A percentile compares a stretch with the other conserved stretches of the same genome.
Evolutionary conservation across 1,140 invertebrate genomes (phyloP).

Genomic region (Tetramorium simillimum): DNA sequence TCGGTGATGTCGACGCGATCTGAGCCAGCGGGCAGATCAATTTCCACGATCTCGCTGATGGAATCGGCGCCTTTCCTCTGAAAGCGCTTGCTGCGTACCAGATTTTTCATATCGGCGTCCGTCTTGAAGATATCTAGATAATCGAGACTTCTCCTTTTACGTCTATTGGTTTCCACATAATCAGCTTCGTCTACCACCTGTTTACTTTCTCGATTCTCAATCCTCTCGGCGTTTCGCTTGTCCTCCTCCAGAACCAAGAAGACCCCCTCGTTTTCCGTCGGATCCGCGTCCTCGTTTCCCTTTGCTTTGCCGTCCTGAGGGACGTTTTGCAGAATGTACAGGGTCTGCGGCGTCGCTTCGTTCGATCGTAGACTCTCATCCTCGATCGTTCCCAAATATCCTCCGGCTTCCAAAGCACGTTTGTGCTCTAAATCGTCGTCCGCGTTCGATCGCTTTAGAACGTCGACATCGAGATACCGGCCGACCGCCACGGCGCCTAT

Average conservation of each 20-base stretch:
- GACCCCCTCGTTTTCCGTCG: background rate
- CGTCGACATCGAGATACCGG: constrained; percentile 89
- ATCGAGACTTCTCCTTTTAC: constrained; percentile 69
- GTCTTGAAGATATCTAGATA: constrained; percentile 60
- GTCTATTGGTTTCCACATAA: background rate
- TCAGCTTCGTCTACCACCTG: constrained; percentile 15
- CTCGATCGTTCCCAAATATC: background rate
- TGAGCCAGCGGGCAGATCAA: constrained; percentile 72
- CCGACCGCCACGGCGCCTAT: constrained; percentile 92
- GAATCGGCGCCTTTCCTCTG: constrained; percentile 77
- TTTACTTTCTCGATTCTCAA: constrained; percentile 36
- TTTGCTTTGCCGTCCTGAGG: background rate
- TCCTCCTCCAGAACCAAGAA: constrained; percentile 53
- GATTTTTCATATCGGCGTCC: constrained; percentile 37
- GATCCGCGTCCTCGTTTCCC: background rate
- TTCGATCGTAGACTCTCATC: background rate
- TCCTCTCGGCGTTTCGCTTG: constrained; percentile 20
- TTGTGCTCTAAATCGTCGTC: constrained; percentile 87
- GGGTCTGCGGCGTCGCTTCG: background rate
- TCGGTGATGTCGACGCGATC: constrained; percentile 65
- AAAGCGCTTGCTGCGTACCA: constrained; percentile 57
- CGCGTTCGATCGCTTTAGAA: constrained; percentile 85
- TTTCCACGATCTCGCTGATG: constrained; percentile 80
- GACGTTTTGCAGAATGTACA: constrained; percentile 35
- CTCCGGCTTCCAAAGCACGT: constrained; percentile 82